A percentile compares a stretch with the other conserved stretches of the same genome.
These are phyloP conservation scores for Prolemur simus DNA, from an alignment of 2,113 vertebrate species.

Conservation along the genomic window DNA sequence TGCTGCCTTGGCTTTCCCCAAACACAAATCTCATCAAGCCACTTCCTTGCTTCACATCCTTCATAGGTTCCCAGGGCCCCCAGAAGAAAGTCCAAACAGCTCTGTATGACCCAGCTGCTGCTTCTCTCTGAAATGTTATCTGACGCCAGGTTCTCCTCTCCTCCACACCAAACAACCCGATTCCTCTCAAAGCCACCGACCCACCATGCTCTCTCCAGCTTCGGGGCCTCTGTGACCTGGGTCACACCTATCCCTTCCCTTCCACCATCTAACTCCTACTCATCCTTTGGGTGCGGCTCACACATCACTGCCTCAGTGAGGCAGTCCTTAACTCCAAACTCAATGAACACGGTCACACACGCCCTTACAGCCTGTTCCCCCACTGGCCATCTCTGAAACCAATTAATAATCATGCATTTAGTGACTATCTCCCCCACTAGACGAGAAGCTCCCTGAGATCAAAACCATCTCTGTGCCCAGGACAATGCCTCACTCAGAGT, in stretches of 20 bases:
- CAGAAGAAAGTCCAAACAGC: background rate
- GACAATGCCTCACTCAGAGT: background rate
- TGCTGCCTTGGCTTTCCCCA: background rate
- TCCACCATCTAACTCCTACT: background rate
- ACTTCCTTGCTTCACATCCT: background rate
- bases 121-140: background rate
- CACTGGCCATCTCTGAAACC: background rate
- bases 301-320: background rate
- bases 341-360: rapidly evolving
- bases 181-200: background rate
- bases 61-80: background rate
- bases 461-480: background rate
- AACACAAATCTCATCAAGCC: background rate
- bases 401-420: background rate
- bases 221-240: background rate
- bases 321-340: background rate
- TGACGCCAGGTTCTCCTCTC: too few relatives aligned
- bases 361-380: background rate
- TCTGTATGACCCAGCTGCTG: background rate
- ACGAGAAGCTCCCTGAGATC: background rate
- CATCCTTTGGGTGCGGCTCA: background rate
- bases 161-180: background rate
- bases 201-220: background rate
- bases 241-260: rapidly evolving
- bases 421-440: background rate